phyloP scores from a whole-genome alignment of 2,888 invertebrate genomes.

The Drosophila falleni region DNA sequence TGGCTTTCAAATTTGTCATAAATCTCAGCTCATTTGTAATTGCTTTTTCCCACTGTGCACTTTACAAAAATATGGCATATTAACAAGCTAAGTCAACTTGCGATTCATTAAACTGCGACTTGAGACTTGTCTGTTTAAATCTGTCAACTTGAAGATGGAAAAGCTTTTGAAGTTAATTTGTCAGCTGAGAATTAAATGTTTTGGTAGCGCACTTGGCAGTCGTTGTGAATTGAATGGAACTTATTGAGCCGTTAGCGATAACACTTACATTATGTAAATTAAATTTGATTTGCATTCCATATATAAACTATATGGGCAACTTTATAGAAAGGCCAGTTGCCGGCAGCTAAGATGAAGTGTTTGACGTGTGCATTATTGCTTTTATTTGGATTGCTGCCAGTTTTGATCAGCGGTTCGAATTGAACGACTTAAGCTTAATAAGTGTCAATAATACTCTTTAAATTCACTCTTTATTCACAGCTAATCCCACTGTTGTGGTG shows the following conservation, averaged over 20 bases:
- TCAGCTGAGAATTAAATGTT: not conserved
- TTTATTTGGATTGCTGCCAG: slow-evolving; percentile 55
- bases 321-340: slow-evolving; percentile 14
- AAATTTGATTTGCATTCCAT: slow-evolving; percentile 42
- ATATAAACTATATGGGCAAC: slow-evolving; percentile 50
- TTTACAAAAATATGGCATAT: not conserved
- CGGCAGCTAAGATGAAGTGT: slow-evolving; percentile 61
- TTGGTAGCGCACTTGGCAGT: slow-evolving; percentile 30
- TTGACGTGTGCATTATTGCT: slow-evolving; percentile 58
- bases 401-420: slow-evolving; percentile 57
- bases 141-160: not conserved
- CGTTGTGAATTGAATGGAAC: not conserved
- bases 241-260: slow-evolving; percentile 52
- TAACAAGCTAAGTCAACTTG: not conserved
- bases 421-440: slow-evolving; percentile 15
- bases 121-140: not conserved
- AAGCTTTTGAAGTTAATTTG: not conserved
- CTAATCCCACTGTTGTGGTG: slow-evolving; percentile 66
- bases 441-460: slow-evolving; percentile 27
- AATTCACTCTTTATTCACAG: slow-evolving; percentile 42
- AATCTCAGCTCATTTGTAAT: slow-evolving; percentile 9
- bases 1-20: slow-evolving; percentile 2
- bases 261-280: slow-evolving; percentile 62
- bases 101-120: not conserved
- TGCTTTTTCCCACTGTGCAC: slow-evolving; percentile 12